phyloP scores from a whole-genome alignment of 2,797 vertebrate species.

The Labroides dimidiatus region DNA sequence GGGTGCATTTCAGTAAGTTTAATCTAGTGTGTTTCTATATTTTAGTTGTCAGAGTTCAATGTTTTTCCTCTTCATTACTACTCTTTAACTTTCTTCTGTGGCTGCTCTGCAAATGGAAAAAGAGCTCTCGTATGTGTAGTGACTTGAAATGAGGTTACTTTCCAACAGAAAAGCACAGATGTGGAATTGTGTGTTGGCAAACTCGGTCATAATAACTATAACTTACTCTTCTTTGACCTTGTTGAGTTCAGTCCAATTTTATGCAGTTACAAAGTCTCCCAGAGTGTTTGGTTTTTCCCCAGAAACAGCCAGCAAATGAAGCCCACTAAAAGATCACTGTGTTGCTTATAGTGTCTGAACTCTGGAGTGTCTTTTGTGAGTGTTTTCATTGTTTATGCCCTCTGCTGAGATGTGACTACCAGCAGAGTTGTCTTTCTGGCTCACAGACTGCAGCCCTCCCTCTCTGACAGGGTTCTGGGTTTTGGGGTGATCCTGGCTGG shows the following conservation, averaged over 20 bases:
- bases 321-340: not conserved
- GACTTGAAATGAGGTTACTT: conserved; percentile 7
- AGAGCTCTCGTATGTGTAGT: conserved; percentile 3
- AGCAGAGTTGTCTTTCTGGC: conserved; percentile 2
- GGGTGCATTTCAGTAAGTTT: not conserved
- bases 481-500: conserved; percentile 60
- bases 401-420: not conserved
- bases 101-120: conserved; percentile 36
- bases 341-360: conserved; percentile 5
- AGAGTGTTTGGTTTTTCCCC: not conserved
- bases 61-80: conserved; percentile 13
- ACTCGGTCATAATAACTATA: conserved; percentile 21
- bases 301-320: conserved; percentile 1
- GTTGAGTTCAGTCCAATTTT: not conserved
- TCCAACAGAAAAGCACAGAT: conserved; percentile 30
- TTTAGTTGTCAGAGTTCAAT: conserved; percentile 14
- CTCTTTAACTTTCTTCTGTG: conserved; percentile 3
- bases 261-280: not conserved
- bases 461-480: conserved; percentile 32
- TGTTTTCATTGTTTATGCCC: conserved; percentile 12
- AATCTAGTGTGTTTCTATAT: conserved; percentile 1
- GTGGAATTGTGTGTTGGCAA: conserved; percentile 24
- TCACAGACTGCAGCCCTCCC: conserved; percentile 19
- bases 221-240: conserved; percentile 17
- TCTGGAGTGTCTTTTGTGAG: conserved; percentile 12